These are phyloP conservation scores for Mycteria americana DNA, from an alignment of 2,797 vertebrate genomes.

Conservation along the genomic window DNA sequence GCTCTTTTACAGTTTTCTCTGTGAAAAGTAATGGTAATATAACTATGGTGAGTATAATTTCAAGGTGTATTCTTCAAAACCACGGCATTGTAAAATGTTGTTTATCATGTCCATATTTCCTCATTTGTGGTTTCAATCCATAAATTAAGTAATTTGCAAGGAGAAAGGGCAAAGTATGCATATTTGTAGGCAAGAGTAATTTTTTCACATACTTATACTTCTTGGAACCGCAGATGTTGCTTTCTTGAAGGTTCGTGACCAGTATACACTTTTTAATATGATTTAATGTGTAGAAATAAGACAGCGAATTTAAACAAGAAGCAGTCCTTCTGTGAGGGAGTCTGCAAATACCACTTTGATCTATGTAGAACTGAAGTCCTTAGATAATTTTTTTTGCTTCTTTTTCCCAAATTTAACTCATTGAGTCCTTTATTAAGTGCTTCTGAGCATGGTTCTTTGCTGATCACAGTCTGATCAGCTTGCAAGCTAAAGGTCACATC, in stretches of 20 bases:
- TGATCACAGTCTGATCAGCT: not conserved
- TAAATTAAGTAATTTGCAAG: not conserved
- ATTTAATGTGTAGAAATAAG: not conserved
- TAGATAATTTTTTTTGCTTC: not conserved
- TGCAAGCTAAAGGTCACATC: constrained; percentile 24
- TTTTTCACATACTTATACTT: not conserved
- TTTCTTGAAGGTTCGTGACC: not conserved
- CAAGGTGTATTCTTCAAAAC: not conserved
- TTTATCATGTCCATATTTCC: not conserved
- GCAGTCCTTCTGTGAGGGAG: not conserved
- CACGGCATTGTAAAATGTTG: not conserved
- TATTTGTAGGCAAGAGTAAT: not conserved
- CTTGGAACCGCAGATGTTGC: not conserved
- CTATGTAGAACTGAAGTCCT: not conserved
- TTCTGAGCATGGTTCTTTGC: not conserved
- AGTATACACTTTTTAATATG: not conserved
- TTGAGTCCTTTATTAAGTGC: not conserved
- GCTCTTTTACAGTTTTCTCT: not conserved
- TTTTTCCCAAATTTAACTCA: not conserved
- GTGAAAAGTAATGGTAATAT: not conserved
- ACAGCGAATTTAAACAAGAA: not conserved
- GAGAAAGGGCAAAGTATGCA: not conserved
- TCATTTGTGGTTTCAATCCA: not conserved
- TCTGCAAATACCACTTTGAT: not conserved
- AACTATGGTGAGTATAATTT: not conserved